Conservation (phyloP, 1,140 invertebrate genomes). For the Spodoptera litura region DNA sequence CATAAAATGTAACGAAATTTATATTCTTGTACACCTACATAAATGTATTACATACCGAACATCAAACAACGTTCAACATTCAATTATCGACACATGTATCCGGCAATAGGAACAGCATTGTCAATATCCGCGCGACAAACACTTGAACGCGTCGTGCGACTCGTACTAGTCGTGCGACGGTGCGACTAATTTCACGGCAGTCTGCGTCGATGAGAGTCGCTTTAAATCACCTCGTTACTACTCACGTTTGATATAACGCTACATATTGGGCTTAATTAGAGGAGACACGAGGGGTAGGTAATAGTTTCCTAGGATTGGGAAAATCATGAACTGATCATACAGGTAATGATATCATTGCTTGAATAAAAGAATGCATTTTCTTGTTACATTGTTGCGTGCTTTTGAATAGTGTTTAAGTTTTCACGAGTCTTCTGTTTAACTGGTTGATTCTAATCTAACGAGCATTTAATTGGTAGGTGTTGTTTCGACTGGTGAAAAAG, state of each 20-base stretch:
- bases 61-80: slow-evolving; percentile 16
- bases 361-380: too few species aligned
- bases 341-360: too few species aligned
- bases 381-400: too few species aligned
- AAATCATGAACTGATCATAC: too few species aligned
- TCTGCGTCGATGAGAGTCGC: slow-evolving; percentile 56
- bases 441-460: too few species aligned
- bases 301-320: background rate
- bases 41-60: background rate
- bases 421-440: too few species aligned
- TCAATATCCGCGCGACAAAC: slow-evolving; percentile 40
- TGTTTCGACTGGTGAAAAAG: too few species aligned
- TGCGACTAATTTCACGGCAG: slow-evolving; percentile 67
- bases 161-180: slow-evolving; percentile 43
- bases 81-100: slow-evolving; percentile 25
- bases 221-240: slow-evolving; percentile 45
- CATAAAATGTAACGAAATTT: background rate
- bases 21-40: too few species aligned
- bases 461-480: too few species aligned
- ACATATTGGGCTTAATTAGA: slow-evolving; percentile 44
- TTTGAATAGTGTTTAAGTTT: too few species aligned
- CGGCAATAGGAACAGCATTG: slow-evolving; percentile 22
- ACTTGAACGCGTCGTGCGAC: slow-evolving; percentile 58
- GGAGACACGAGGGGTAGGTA: background rate
- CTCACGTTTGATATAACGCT: slow-evolving; percentile 47